A percentile compares a stretch with the other conserved stretches of the same genome.
Evolutionary conservation across 2,888 invertebrate species (phyloP).

Genomic region (Epiblema foenella): DNA sequence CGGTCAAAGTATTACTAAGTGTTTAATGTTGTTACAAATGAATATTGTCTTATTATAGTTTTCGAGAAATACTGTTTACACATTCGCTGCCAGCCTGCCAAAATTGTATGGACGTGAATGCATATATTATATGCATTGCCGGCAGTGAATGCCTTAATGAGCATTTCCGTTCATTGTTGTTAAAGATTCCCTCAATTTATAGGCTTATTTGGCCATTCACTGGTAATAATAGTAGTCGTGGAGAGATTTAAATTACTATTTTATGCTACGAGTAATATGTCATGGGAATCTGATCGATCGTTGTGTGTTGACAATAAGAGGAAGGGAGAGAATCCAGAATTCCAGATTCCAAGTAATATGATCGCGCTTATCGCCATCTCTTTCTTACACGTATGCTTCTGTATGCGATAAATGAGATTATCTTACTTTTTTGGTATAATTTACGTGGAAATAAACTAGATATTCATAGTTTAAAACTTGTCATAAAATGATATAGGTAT

Average conservation of each 20-base stretch:
- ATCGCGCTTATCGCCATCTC: background rate
- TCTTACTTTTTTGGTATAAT: background rate
- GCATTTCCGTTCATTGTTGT: background rate
- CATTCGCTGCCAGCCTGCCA: too few species aligned
- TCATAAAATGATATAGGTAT: background rate
- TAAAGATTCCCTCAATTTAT: background rate
- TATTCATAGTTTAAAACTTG: background rate
- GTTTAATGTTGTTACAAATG: background rate
- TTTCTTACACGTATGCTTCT: background rate
- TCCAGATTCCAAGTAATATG: background rate
- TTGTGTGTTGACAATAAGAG: constrained; percentile 2
- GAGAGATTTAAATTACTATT: background rate
- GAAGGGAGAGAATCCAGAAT: background rate
- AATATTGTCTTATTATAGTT: background rate
- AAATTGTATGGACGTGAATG: too few species aligned
- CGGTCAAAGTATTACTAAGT: constrained; percentile 28
- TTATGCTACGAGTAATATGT: too few species aligned
- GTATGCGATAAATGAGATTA: too few species aligned
- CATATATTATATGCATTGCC: too few species aligned
- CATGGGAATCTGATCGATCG: too few species aligned
- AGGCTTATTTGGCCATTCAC: constrained; percentile 9
- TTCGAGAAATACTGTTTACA: background rate
- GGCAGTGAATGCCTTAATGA: background rate
- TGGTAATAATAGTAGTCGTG: background rate
- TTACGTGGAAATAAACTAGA: background rate